Base-by-base conservation (phyloP, 2,888 invertebrate genomes). In the Drosophila atripex region DNA sequence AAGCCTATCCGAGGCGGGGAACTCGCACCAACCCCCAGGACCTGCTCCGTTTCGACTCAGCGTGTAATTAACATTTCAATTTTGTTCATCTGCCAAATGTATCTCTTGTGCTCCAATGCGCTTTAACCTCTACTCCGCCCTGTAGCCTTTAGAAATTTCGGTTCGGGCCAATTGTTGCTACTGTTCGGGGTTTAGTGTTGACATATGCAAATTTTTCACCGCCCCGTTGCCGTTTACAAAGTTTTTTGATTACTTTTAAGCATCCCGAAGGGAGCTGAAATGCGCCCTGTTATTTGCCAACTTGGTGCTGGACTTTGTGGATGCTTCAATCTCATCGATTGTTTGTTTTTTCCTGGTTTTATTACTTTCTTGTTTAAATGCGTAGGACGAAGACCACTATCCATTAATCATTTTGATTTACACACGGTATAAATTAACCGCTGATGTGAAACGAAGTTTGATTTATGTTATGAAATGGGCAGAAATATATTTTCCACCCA, bases 61-160 rank as follows among this genome's bases (percentile, higher is more conserved):
- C 61, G 56, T 86, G 88, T 84, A 84, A 84, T 84, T 87, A 84
- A 84, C 86, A 84, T 84, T 84, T 84, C 83, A 84, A 86, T 86
- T 82, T 77, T 63, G 54, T 61, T 60, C 49, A 61, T 32, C 46
- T 61, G 55, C 68, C 73, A 80, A 83, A 84, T 83, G 86, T 87
- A 84, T 84, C 84, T 84, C 73, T 84, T 86, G 71, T 70, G 83
- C 65, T 74, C 68, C 78, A 70, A 59, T 75, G 73, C 47, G 23
- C 58, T 14, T 35, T 47, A 38, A 38, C 35, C 57, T 39, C 39
- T 28, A 43, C 46, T 23, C 23, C 51, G 16, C n/a, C 28, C 39
- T 66, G 68, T 43, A n/a, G 49, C 63, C 71, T 35, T 65, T 75
- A 82, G 85, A 77, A 84, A 79, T 86, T 76, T 75, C 70, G 60